These are phyloP conservation scores for Leptinotarsa undecemlineata DNA, from an alignment of 1,140 invertebrate genomes.

Conservation along the genomic window DNA sequence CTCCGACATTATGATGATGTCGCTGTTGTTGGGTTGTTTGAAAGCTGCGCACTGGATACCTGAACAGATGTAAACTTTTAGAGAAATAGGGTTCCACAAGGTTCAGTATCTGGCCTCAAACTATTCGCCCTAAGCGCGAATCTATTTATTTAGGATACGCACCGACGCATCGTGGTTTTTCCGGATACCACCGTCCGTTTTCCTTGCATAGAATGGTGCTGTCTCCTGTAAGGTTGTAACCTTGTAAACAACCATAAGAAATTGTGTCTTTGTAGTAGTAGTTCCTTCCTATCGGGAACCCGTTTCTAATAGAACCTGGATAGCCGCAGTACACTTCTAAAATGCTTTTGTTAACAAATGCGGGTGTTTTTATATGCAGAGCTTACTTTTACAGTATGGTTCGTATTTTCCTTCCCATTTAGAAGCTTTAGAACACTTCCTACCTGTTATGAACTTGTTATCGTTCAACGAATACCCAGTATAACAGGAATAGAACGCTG, in stretches of 20 bases:
- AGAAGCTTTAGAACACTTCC: constrained; percentile 58
- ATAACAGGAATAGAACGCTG: constrained; percentile 59
- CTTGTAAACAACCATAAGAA: constrained; percentile 59
- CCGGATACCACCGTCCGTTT: constrained; percentile 60
- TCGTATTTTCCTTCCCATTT: constrained; percentile 59
- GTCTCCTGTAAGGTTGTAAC: constrained; percentile 59
- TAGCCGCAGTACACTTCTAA: constrained; percentile 61
- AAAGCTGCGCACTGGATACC: constrained; percentile 55
- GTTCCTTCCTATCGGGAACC: constrained; percentile 57
- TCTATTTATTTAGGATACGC: constrained; percentile 16
- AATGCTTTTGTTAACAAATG: constrained; percentile 45
- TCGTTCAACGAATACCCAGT: constrained; percentile 59
- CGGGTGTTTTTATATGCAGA: not conserved
- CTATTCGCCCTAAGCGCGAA: no score
- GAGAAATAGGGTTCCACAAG: not conserved
- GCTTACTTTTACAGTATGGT: constrained; percentile 58
- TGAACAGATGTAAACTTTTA: constrained; percentile 12
- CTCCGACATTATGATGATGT: constrained; percentile 48
- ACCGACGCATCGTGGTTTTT: constrained; percentile 58
- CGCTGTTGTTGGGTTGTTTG: constrained; percentile 54
- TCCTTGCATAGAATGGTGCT: constrained; percentile 56
- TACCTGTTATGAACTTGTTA: constrained; percentile 36
- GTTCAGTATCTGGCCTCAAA: no score
- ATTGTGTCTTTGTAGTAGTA: constrained; percentile 62
- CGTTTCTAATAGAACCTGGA: constrained; percentile 63